Evolutionary conservation across 2,888 invertebrate species (phyloP), one percentile per base, ranked within the genome.

Genomic region (Lumbricus terrestris): DNA sequence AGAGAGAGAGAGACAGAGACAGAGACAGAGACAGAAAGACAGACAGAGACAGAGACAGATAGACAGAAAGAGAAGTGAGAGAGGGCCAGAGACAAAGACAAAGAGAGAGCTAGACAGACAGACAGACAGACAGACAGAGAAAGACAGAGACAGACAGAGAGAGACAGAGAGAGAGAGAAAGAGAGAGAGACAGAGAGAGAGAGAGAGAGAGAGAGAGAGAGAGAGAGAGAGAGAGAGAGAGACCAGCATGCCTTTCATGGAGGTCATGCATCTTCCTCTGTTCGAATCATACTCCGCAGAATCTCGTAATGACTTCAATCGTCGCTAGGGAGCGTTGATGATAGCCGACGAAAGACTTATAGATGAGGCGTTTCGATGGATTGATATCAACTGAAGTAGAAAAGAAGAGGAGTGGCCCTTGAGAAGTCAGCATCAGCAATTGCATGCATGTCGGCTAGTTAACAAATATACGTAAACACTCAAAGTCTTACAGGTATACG

Each of bases 321-420:
- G 69, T 69, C n/a, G 69, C 69, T n/a, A n/a, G 69, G 69, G 11
- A 69, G 8, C 69, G 69, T 13, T 69, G 69, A 69, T 69, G n/a
- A n/a, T 8, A n/a, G 69, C 13, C 69, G 69, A 69, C 69, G 69
- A 69, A 29, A n/a, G n/a, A 69, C 69, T 69, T 29, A 69, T 4
- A n/a, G 69, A 1, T 13, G 69, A 11, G 40, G 40, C 40, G 6
- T 11, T 15, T 40, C 40, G 15, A 69, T 69, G 69, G n/a, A n/a
- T n/a, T n/a, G 69, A 29, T n/a, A n/a, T 69, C 69, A 69, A n/a
- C n/a, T 69, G 29, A 69, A 69, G 29, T 69, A n/a, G 69, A 69
- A 69, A n/a, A 69, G n/a, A n/a, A 69, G 69, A 69, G 69, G n/a
- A 69, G 69, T 69, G 69, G 69, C n/a, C 69, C 69, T 69, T n/a